Evolutionary conservation across 2,113 vertebrate species (phyloP), one percentile per base, ranked within the genome.

Genomic region (Anas platyrhynchos): DNA sequence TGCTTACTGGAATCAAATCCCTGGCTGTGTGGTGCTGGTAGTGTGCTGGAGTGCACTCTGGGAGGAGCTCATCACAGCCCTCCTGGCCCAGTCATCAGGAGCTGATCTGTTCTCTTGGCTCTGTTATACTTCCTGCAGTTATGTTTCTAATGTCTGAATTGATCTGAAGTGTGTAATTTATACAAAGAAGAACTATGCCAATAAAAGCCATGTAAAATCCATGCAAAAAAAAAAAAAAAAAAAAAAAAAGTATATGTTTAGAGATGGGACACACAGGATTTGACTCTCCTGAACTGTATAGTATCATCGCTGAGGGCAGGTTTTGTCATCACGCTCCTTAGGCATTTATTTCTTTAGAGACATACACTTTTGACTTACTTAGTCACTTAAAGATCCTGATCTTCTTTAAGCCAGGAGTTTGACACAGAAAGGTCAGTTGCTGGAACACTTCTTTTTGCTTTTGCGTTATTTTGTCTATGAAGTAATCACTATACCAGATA

Each of bases 361-460:
- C 27, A 83, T 58, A 73, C 34, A 63, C 11, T 93, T 94, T 55
- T 69, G 17, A 89, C 92, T 88, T 92, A 71, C 62, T 92, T 92
- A 94, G 54, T 73, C 71, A 75, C 31, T 89, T 82, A 87, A 92
- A 87, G 83, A 78, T 54, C 52, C 31, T 56, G 54, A 77, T 82
- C 63, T 86, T 83, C 63, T 86, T 72, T 61, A 75, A 56, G 34
- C 32, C 77, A 91, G 22, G 44, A 55, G 34, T 82, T 89, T 74
- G 61, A 91, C 73, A 77, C 3, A 71, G 77, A 82, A 88, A 66
- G n/a, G 65, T 78, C 86, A 75, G 34, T 11, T 65, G 56, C 17
- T 88, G 34, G 48, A 94, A 90, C 29, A 93, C 61, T 91, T 63
- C 68, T 83, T 80, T 41, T 67, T 83, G n/a, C 31, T 87, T 87